Conservation (phyloP, 2,888 invertebrate genomes). For the Euzetes globulus region DNA sequence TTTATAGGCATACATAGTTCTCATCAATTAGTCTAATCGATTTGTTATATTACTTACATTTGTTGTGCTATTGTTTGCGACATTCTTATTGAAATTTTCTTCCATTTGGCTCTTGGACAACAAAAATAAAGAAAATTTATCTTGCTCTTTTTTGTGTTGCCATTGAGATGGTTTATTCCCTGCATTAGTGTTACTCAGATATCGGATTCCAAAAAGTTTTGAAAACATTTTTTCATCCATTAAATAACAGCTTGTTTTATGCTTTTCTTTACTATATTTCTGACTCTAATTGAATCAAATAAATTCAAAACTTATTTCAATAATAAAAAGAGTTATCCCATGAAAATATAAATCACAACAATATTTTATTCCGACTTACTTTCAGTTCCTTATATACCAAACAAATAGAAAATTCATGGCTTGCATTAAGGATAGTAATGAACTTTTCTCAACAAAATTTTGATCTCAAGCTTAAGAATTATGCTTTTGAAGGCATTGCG, state of each 20-base stretch:
- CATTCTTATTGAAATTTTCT: no score
- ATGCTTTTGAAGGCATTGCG: neutral
- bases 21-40: neutral
- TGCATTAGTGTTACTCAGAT: no score
- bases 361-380: neutral
- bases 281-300: neutral
- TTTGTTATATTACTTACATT: no score
- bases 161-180: no score
- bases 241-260: neutral
- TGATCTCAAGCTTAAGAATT: neutral
- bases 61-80: no score
- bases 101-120: no score
- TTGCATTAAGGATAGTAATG: conserved; percentile 2
- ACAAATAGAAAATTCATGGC: neutral
- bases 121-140: no score
- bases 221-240: neutral
- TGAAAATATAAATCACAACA: neutral
- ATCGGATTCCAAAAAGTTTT: neutral
- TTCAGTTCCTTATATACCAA: neutral
- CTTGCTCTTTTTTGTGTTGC: no score
- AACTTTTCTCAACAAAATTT: neutral
- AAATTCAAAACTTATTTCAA: conserved; percentile 17
- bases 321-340: neutral
- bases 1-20: neutral
- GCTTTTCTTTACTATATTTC: neutral